phyloP scores from a whole-genome alignment of 1,140 invertebrate species.

The Drosophila pseudoobscura region DNA sequence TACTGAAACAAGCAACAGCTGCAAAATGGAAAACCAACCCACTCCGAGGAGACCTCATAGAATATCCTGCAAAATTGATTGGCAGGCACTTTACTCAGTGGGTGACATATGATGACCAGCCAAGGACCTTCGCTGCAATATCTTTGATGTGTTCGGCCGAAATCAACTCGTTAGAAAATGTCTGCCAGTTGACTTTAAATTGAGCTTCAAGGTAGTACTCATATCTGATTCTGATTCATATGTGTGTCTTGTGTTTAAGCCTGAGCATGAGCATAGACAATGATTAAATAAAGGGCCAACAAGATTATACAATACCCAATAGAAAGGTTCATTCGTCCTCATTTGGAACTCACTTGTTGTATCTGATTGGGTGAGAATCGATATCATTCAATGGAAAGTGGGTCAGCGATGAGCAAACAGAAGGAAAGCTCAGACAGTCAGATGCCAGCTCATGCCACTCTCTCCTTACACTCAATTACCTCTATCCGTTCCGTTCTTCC shows the following conservation, averaged over 20 bases:
- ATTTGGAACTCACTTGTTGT: too few relatives aligned
- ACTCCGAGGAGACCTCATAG: background rate
- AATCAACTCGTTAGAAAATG: background rate
- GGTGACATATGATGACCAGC: background rate
- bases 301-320: too few relatives aligned
- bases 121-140: too few relatives aligned
- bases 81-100: background rate
- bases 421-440: too few relatives aligned
- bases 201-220: background rate
- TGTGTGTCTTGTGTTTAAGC: too few relatives aligned
- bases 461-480: constrained; percentile 46
- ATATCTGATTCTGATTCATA: background rate
- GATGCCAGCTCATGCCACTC: constrained; percentile 26
- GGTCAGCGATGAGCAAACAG: too few relatives aligned
- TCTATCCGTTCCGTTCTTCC: constrained; percentile 20
- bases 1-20: background rate
- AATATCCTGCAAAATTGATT: constrained; percentile 4
- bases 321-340: too few relatives aligned
- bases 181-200: background rate
- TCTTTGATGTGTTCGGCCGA: background rate
- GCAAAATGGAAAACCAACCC: background rate
- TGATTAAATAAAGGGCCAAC: too few relatives aligned
- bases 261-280: too few relatives aligned
- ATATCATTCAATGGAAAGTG: too few relatives aligned
- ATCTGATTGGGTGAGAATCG: too few relatives aligned